Evolutionary conservation across 2,797 vertebrate species (phyloP).

Genomic region (Alca torda): DNA sequence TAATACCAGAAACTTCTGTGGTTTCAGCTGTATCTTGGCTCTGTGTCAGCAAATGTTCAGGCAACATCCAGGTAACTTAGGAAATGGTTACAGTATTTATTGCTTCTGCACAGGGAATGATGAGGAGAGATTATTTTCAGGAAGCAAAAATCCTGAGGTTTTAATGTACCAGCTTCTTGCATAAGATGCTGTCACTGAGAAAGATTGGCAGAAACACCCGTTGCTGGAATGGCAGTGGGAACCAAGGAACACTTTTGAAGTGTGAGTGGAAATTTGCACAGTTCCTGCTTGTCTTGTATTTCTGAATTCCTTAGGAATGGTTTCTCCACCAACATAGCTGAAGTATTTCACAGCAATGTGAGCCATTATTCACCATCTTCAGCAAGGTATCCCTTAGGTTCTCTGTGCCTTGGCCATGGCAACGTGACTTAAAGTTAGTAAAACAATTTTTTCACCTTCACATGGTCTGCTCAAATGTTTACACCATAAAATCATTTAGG

Average conservation of each 20-base stretch:
- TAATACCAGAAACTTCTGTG: slow-evolving; percentile 84
- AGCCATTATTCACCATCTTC: not conserved
- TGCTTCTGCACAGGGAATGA: not conserved
- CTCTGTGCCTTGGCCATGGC: not conserved
- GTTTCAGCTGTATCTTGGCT: slow-evolving; percentile 87
- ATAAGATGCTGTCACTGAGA: not conserved
- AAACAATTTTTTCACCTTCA: not conserved
- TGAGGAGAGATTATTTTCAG: not conserved
- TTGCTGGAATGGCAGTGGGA: not conserved
- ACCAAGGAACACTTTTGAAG: not conserved
- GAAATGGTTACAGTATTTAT: not conserved
- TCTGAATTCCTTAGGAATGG: not conserved
- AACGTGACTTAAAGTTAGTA: not conserved
- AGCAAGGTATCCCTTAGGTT: not conserved
- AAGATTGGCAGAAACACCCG: not conserved
- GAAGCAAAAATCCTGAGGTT: not conserved
- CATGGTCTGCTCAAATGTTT: not conserved
- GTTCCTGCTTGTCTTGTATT: not conserved
- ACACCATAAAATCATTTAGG: not conserved
- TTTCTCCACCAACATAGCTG: not conserved
- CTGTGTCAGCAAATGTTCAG: slow-evolving; percentile 82
- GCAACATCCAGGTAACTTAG: slow-evolving; percentile 82
- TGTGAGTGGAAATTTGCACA: not conserved
- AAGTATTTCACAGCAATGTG: not conserved
- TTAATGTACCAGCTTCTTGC: not conserved